phyloP scores from a whole-genome alignment of 2,888 invertebrate genomes.

The Meganola albula region DNA sequence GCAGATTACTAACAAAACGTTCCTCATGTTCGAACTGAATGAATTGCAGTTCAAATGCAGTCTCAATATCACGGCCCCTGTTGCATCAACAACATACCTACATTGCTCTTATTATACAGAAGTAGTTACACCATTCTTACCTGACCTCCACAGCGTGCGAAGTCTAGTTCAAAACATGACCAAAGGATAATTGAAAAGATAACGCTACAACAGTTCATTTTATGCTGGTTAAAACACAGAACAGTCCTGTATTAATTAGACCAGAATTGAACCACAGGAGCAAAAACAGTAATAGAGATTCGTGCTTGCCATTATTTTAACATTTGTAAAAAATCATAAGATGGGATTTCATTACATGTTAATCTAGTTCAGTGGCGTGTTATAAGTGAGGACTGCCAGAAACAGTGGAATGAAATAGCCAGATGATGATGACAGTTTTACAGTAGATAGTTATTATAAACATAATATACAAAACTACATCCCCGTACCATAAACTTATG shows the following conservation, averaged over 20 bases:
- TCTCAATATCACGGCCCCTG: slow-evolving; percentile 32
- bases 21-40: no score
- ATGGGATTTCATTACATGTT: no score
- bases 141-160: slow-evolving; percentile 19
- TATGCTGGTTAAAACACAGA: slow-evolving; percentile 18
- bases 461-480: no score
- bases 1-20: no score
- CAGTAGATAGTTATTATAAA: no score
- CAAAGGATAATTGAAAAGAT: slow-evolving; percentile 18
- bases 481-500: no score
- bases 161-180: slow-evolving; percentile 6
- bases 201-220: slow-evolving; percentile 17
- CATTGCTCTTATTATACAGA: slow-evolving; percentile 32
- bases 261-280: slow-evolving; percentile 25
- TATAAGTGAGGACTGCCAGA: no score
- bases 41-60: no score
- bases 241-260: slow-evolving; percentile 24
- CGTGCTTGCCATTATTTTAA: slow-evolving; percentile 19
- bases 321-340: slow-evolving; percentile 21
- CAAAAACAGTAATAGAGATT: slow-evolving; percentile 23
- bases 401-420: no score
- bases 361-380: no score
- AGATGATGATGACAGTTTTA: no score
- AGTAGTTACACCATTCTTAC: slow-evolving; percentile 28
- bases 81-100: slow-evolving; percentile 34